phyloP scores from a whole-genome alignment of 2,113 vertebrate genomes.

The Mesoclemmys tuberculata region DNA sequence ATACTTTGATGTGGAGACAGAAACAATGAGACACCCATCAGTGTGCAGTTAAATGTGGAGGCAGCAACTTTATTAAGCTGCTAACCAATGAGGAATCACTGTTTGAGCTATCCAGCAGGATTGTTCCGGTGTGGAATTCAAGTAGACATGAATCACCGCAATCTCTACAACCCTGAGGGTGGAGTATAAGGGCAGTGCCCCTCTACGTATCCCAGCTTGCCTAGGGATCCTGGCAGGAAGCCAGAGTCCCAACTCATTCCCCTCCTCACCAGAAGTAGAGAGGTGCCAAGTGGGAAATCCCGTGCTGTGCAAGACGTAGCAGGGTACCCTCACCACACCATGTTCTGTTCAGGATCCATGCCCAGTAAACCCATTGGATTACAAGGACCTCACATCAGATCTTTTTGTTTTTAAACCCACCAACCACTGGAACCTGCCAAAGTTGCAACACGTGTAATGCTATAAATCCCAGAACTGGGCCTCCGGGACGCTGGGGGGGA shows the following conservation, averaged over 20 bases:
- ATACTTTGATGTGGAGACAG: neutral
- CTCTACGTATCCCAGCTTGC: neutral
- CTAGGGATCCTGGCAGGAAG: neutral
- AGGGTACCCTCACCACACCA: neutral
- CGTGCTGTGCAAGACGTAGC: neutral
- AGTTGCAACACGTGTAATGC: neutral
- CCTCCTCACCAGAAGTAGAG: neutral
- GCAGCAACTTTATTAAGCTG: neutral
- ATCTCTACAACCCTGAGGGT: neutral
- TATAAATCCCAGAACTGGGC: neutral
- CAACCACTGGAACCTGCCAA: neutral
- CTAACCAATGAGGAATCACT: neutral
- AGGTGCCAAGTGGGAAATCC: neutral
- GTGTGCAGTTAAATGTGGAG: neutral
- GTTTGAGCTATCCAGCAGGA: neutral
- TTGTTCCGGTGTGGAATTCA: neutral
- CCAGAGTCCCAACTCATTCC: neutral
- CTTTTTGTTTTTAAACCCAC: neutral
- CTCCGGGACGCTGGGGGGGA: neutral
- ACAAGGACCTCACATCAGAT: neutral
- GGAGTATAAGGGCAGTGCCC: neutral
- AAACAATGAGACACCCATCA: neutral
- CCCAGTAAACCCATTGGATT: neutral
- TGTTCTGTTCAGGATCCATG: accelerated
- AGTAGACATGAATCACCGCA: too few relatives aligned